Evolutionary conservation across 2,113 vertebrate genomes (phyloP), one percentile per base, ranked within the genome.

Genomic region (Choloepus hoffmanni): DNA sequence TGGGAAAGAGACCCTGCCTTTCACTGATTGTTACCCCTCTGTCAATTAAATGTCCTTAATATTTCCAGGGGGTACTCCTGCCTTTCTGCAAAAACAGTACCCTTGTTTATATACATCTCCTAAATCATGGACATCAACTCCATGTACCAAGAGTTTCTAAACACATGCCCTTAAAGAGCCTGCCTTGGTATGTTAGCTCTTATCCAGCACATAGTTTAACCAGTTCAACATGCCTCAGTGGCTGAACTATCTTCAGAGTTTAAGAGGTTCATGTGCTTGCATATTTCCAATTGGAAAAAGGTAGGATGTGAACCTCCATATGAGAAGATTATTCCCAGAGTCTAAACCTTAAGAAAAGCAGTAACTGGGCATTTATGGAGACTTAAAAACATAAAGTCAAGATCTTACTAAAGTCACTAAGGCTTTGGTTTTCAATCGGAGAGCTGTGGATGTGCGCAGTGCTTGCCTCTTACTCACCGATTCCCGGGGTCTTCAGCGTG

Each of bases 401-500:
- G 45, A 28, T 58, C 33, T 85, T 33, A 23, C 63, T 43, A 15
- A 13, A 26, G 58, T 21, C 12, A 65, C 72, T 18, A 9, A 1
- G 0, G 60, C 12, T 62, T 70, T 19, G 6, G 50, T 30, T 72
- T 85, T 43, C 40, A 58, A 67, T 43, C 7, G 3, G 33, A 63
- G 14, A 72, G 12, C 23, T 0, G 16, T 1, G 1, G 45, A 16
- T 7, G 11, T 1, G 1, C 62, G 12, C 19, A 2, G 23, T 0
- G 0, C 10, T 0, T 0, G 83, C 3, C 26, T 74, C 85, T 89
- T 48, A 94, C 98, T 98, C 98, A 99, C 99, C 99, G 95, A 99
- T 99, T 86, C 99, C 99, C 40, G 99, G 99, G 85, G 98, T 98
- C 98, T 99, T 99, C 96, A 99, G 96, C 0, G 98, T 72, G 36